Conservation (phyloP, 2,888 invertebrate species). For the Drosophila ezoana region DNA sequence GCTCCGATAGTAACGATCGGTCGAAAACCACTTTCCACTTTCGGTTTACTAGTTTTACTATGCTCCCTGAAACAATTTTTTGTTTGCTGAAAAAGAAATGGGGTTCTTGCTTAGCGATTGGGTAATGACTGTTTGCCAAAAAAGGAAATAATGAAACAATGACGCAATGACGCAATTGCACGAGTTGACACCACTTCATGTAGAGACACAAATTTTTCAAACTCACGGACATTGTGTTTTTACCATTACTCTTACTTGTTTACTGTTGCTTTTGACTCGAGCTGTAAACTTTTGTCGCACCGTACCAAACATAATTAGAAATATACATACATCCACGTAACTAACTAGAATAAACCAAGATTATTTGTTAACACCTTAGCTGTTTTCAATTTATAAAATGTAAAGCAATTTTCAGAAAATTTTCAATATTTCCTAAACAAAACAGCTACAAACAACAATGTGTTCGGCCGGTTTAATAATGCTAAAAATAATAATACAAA, state of each 20-base stretch:
- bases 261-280: neutral
- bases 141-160: slow-evolving; percentile 2
- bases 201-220: too few species aligned
- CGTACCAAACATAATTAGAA: too few species aligned
- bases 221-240: neutral
- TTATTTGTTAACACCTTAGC: neutral
- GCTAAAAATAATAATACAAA: slow-evolving; percentile 62
- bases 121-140: slow-evolving; percentile 11
- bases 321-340: too few species aligned
- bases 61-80: slow-evolving; percentile 1
- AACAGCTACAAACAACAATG: slow-evolving; percentile 37
- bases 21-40: too few species aligned
- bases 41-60: neutral
- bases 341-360: too few species aligned
- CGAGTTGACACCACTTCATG: slow-evolving; percentile 5
- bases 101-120: neutral
- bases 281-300: too few species aligned
- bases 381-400: slow-evolving; percentile 19
- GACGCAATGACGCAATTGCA: slow-evolving; percentile 10
- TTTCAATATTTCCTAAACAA: slow-evolving; percentile 53
- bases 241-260: neutral
- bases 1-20: too few species aligned
- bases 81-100: slow-evolving; percentile 1
- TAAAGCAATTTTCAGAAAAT: slow-evolving; percentile 34
- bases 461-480: slow-evolving; percentile 45